Percentiles rank a stretch among this genome's conserved stretches.
Conservation (phyloP, 2,888 invertebrate species). For the Acanthoscelides obtectus region DNA sequence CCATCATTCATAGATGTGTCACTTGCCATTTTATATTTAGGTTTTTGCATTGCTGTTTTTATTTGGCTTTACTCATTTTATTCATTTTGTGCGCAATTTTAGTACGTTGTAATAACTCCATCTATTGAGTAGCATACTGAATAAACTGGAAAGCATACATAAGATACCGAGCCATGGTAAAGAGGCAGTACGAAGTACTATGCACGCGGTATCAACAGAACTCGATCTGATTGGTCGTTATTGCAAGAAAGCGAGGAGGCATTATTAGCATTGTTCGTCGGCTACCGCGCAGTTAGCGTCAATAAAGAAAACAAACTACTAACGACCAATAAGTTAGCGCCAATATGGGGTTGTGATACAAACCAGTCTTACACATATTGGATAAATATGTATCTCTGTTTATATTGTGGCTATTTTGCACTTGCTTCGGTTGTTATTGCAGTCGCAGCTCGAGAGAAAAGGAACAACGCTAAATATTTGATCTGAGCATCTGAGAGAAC, state of each 20-base stretch:
- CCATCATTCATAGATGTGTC: no score
- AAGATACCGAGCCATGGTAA: no score
- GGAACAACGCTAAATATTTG: not conserved
- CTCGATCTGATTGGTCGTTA: not conserved
- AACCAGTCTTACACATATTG: constrained; percentile 7
- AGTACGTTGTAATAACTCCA: no score
- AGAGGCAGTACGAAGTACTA: not conserved
- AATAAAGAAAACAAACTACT: not conserved
- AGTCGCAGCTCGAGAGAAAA: not conserved
- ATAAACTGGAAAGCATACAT: no score
- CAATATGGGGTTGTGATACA: not conserved
- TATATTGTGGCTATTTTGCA: constrained; percentile 4
- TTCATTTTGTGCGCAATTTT: no score
- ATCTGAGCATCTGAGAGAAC: no score
- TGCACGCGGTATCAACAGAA: not conserved
- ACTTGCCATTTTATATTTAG: no score
- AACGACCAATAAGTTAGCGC: not conserved
- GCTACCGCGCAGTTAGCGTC: not conserved
- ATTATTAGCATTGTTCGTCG: not conserved
- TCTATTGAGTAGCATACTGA: no score
- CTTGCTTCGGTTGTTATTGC: constrained; percentile 9
- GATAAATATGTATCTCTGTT: constrained; percentile 13
- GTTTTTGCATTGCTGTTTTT: no score
- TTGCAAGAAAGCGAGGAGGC: not conserved
- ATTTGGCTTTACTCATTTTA: no score